Conservation (phyloP, 2,888 invertebrate genomes). For the Spodoptera picta region DNA sequence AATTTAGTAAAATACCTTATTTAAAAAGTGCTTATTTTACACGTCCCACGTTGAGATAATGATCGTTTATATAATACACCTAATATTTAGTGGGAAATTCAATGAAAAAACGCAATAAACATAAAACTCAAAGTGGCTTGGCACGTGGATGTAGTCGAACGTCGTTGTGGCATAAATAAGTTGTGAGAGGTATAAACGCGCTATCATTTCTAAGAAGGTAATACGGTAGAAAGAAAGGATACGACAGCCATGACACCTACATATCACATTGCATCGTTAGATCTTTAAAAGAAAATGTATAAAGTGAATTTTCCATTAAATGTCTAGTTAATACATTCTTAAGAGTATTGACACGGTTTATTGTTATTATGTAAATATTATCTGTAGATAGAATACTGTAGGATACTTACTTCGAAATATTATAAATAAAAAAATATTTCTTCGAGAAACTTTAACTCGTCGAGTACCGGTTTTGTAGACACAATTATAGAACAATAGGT, state of each 20-base stretch:
- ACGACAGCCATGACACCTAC: slow-evolving; percentile 1
- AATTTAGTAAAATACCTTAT: too few relatives aligned
- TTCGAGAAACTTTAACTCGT: too few relatives aligned
- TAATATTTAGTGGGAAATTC: not conserved
- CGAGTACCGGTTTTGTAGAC: too few relatives aligned
- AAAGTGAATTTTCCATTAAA: not conserved
- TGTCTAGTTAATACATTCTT: not conserved
- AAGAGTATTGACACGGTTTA: too few relatives aligned
- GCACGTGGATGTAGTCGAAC: not conserved
- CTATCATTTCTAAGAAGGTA: not conserved
- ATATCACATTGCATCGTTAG: slow-evolving; percentile 1
- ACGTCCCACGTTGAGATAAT: too few relatives aligned
- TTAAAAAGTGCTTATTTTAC: too few relatives aligned
- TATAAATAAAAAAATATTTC: too few relatives aligned
- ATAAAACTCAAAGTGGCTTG: slow-evolving; percentile 7
- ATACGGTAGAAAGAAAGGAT: not conserved
- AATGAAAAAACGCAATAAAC: not conserved
- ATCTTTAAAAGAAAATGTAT: not conserved
- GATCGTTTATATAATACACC: not conserved
- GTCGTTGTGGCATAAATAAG: slow-evolving; percentile 9
- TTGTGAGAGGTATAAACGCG: not conserved
- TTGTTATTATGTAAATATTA: too few relatives aligned
- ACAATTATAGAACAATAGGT: too few relatives aligned
- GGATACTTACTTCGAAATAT: too few relatives aligned
- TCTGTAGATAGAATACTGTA: too few relatives aligned